Evolutionary conservation across 1,140 invertebrate species (phyloP), one percentile per base, ranked within the genome.

Genomic region (Drosophila saltans): DNA sequence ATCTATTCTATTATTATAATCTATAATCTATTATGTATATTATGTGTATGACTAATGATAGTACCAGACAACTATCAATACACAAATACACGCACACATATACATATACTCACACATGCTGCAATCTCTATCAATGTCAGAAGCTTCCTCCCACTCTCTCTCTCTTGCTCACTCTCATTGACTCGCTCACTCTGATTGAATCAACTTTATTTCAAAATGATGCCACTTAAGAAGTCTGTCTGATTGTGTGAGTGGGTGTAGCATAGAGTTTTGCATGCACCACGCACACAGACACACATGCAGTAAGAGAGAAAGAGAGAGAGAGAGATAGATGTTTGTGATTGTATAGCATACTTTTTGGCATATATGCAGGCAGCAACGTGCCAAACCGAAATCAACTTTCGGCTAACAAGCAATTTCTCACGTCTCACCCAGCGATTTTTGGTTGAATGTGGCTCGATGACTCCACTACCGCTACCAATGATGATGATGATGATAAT

Each of bases 171-270:
- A 2, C 28, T 30, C 28, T 30, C 4, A 30, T 30, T 30, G 28
- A 24, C 21, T 52, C 21, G 45, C 16, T 52, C 24, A 52, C 45
- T 52, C 24, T 90, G 85, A 91, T 90, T 91, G 86, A 90, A 91
- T 91, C 86, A 90, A 91, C 88, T 90, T 90, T 90, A 90, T 91
- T 90, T 90, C 82, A 75, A 90, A 90, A 90, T 90, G 76, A 90
- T 90, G 86, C 86, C 88, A 90, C 88, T 90, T 90, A 90, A 71
- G 66, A 45, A 21, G 30, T 67, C 16, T 10, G 11, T 48, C 30
- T 62, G 62, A 28, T 9, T 58, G 48, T 55, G 11, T 62, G 28
- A 30, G 41, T 66, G 43, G 61, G 21, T 45, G 26, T 72, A 11
- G 43, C 39, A 64, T 66, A 64, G 66, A 78, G 74, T 63, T 81